Conservation (phyloP, 2,113 vertebrate species). For the Aleadryas rufinucha region DNA sequence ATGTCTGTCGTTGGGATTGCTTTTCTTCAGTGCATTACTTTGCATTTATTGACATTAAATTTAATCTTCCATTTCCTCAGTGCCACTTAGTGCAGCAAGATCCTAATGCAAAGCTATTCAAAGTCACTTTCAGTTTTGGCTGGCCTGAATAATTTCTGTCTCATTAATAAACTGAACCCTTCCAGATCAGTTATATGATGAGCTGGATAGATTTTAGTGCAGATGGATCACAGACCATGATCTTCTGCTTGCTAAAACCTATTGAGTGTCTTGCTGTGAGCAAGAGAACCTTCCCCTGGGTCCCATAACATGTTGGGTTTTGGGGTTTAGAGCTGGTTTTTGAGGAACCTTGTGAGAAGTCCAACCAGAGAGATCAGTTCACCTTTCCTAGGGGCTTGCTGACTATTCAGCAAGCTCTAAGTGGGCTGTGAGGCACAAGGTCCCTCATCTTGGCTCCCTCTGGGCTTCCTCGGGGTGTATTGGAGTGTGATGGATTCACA, state of each 20-base stretch:
- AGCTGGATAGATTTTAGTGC: background rate
- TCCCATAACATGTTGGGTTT: accelerated
- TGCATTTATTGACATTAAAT: conserved; percentile 57
- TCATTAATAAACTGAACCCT: conserved; percentile 12
- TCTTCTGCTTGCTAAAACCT: background rate
- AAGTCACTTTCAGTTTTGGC: background rate
- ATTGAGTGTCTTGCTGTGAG: background rate
- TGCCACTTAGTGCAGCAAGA: background rate
- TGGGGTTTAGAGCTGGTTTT: background rate
- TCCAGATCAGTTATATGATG: background rate
- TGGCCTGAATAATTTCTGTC: conserved; percentile 25
- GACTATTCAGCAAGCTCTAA: background rate
- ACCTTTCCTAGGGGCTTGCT: background rate
- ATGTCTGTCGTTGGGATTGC: background rate
- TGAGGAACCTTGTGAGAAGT: background rate
- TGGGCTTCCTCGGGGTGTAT: too few species aligned
- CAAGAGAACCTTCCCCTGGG: background rate
- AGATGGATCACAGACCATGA: background rate
- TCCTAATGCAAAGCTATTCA: conserved; percentile 4
- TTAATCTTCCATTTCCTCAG: conserved; percentile 44
- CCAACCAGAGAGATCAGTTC: background rate
- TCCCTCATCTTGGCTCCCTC: background rate
- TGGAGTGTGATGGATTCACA: background rate
- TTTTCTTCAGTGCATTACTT: conserved; percentile 36
- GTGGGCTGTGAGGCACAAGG: background rate